A percentile compares a stretch with the other conserved stretches of the same genome.
phyloP scores from a whole-genome alignment of 1,140 invertebrate genomes.

The Heliconius hewitsoni region DNA sequence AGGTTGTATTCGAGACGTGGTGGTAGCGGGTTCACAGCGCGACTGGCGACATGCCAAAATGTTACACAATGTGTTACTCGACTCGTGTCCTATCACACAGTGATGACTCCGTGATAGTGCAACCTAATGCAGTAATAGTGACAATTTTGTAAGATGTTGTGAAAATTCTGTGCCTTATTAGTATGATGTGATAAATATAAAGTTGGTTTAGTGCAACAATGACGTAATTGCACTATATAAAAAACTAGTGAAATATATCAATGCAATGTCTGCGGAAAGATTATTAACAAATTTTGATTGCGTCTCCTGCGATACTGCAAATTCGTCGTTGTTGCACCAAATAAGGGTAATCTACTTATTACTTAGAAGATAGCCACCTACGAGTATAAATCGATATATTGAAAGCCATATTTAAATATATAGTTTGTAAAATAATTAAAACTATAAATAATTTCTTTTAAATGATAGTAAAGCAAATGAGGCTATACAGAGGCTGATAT shows the following conservation, averaged over 20 bases:
- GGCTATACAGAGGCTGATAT: constrained; percentile 41
- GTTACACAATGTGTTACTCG: constrained; percentile 90
- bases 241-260: too few relatives aligned
- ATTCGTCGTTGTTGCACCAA: neutral
- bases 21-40: constrained; percentile 82
- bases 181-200: neutral
- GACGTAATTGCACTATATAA: too few relatives aligned
- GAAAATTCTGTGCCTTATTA: neutral
- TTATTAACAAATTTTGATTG: too few relatives aligned
- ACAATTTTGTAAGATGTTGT: neutral
- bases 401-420: neutral
- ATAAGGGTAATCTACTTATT: neutral
- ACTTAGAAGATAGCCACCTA: neutral
- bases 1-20: constrained; percentile 94
- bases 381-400: neutral
- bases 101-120: constrained; percentile 20
- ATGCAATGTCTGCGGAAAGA: neutral
- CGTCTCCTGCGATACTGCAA: neutral
- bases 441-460: neutral
- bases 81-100: constrained; percentile 86
- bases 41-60: constrained; percentile 92
- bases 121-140: neutral
- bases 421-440: neutral
- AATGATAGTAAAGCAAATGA: constrained; percentile 22
- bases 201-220: too few relatives aligned